A percentile compares a stretch with the other conserved stretches of the same genome.
Evolutionary conservation across 2,113 vertebrate species (phyloP).

Genomic region (Neolamprologus sp.): DNA sequence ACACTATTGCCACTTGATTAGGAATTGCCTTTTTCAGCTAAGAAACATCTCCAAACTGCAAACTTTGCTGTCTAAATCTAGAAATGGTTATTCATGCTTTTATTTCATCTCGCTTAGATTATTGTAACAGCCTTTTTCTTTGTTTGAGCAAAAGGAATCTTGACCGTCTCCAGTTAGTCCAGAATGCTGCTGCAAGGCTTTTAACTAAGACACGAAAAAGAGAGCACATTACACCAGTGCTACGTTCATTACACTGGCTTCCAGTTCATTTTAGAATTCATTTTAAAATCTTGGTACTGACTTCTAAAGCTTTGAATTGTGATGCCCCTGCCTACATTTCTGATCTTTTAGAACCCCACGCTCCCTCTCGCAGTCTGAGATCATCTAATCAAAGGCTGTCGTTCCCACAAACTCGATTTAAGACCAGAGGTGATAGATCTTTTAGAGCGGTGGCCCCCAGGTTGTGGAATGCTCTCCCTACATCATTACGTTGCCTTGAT

Average conservation of each 20-base stretch:
- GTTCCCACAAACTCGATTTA: fast-evolving
- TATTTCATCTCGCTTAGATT: too few relatives aligned
- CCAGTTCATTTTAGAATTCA: fast-evolving
- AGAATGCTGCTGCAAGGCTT: too few relatives aligned
- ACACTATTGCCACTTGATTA: fast-evolving
- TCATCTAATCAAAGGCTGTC: background rate
- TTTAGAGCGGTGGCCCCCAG: background rate
- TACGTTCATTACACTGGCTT: background rate
- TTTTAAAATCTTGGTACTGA: background rate
- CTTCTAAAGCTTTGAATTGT: background rate
- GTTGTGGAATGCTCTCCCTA: background rate
- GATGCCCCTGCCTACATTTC: background rate
- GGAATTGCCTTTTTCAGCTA: too few relatives aligned
- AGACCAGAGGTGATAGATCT: background rate
- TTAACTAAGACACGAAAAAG: too few relatives aligned
- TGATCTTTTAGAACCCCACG: background rate
- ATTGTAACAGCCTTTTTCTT: too few relatives aligned
- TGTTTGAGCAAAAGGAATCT: too few relatives aligned
- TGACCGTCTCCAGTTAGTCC: too few relatives aligned
- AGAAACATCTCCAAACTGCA: too few relatives aligned
- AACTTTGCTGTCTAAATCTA: too few relatives aligned
- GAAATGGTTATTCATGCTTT: too few relatives aligned
- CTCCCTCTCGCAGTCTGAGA: fast-evolving
- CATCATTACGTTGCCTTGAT: background rate
- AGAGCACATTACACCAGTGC: too few relatives aligned